Conservation (phyloP, 2,113 vertebrate species). For the Rhabdornis inornatus region DNA sequence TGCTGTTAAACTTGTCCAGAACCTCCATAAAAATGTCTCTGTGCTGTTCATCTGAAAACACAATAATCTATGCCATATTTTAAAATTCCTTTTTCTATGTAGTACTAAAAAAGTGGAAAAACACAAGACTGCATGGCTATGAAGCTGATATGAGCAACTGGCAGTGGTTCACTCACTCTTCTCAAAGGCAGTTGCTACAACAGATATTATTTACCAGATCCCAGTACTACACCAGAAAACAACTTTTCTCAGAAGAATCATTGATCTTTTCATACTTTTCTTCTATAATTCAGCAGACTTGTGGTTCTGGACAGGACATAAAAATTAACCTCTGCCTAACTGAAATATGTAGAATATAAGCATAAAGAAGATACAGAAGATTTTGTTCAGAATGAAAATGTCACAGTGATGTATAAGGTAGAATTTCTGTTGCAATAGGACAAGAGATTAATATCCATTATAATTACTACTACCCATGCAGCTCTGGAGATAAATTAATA, state of each 20-base stretch:
- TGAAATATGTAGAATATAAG: neutral
- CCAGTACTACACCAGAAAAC: neutral
- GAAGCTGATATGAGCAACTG: neutral
- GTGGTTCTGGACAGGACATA: neutral
- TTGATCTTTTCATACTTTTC: neutral
- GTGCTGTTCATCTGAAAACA: neutral
- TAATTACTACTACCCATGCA: neutral
- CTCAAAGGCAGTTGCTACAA: neutral
- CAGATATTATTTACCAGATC: neutral
- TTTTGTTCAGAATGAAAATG: neutral
- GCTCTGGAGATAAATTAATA: neutral
- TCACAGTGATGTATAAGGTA: neutral
- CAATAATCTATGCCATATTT: neutral
- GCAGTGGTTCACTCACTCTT: neutral
- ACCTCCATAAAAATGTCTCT: neutral
- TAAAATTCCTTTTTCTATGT: neutral
- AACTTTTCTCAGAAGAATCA: neutral
- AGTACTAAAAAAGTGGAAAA: neutral
- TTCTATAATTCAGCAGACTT: neutral
- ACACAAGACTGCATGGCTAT: neutral
- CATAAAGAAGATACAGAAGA: neutral
- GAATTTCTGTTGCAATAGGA: neutral
- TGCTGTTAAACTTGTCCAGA: neutral
- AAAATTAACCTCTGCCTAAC: neutral
- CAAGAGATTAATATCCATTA: neutral